A percentile compares a stretch with the other conserved stretches of the same genome.
Evolutionary conservation across 1,140 invertebrate species (phyloP).

Genomic region (Zaprionus ghesquierei): DNA sequence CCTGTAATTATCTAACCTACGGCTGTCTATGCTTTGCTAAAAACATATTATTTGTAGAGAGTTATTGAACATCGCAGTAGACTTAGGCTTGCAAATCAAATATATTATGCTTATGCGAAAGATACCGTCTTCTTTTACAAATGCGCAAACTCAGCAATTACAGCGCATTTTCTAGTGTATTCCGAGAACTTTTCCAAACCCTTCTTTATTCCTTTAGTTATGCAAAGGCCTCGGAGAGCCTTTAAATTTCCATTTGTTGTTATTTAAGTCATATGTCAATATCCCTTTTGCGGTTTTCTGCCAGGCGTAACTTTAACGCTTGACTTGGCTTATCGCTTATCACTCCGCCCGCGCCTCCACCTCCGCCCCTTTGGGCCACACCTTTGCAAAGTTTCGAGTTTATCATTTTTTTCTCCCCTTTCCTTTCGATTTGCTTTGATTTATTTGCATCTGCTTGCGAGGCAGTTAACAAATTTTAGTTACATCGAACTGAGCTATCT

Average conservation of each 20-base stretch:
- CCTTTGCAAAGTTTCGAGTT: slow-evolving; percentile 29
- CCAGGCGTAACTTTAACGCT: slow-evolving; percentile 63
- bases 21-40: too few species aligned
- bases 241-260: slow-evolving; percentile 46
- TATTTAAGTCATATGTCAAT: slow-evolving; percentile 68
- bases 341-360: neutral
- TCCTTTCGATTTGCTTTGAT: slow-evolving; percentile 47
- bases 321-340: slow-evolving; percentile 48
- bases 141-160: neutral
- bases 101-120: too few species aligned
- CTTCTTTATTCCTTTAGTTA: slow-evolving; percentile 27
- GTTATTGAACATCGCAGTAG: too few species aligned
- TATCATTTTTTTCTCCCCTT: slow-evolving; percentile 40
- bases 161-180: neutral
- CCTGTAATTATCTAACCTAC: too few species aligned
- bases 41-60: too few species aligned
- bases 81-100: too few species aligned
- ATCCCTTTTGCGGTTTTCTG: slow-evolving; percentile 63
- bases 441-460: slow-evolving; percentile 65
- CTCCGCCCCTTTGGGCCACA: slow-evolving; percentile 15
- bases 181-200: neutral
- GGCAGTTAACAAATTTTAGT: slow-evolving; percentile 76
- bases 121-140: too few species aligned
- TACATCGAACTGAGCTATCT: slow-evolving; percentile 59
- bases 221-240: slow-evolving; percentile 6